phyloP scores from a whole-genome alignment of 2,113 vertebrate species.

The Synchiropus splendidus region DNA sequence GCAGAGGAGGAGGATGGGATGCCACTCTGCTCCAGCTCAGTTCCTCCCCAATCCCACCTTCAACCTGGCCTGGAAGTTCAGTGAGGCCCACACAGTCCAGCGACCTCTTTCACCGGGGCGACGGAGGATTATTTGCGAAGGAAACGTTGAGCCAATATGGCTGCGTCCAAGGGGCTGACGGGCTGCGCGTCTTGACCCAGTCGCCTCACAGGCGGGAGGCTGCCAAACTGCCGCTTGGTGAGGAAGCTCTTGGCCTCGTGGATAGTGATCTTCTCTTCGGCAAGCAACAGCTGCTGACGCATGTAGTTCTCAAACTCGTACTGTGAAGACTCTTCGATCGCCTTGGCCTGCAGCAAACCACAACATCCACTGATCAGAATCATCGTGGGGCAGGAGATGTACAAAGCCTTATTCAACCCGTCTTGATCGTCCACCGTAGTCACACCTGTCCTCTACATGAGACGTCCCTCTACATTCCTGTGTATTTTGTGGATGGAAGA shows the following conservation, averaged over 20 bases:
- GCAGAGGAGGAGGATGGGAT: no score
- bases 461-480: no score
- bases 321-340: conserved; percentile 91
- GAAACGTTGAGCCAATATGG: conserved; percentile 91
- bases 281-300: conserved; percentile 95
- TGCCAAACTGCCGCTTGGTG: conserved; percentile 84
- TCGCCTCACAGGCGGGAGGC: conserved; percentile 84
- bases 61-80: no score
- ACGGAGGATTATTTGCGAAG: conserved; percentile 53
- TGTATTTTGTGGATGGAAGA: no score
- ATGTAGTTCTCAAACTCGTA: conserved; percentile 99
- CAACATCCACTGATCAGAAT: no score
- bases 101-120: background rate
- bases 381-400: no score
- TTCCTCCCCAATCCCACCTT: no score
- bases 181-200: conserved; percentile 93
- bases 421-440: no score
- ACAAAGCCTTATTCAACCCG: no score
- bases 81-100: conserved; percentile 1
- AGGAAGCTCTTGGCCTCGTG: conserved; percentile 91
- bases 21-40: no score
- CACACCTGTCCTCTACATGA: no score
- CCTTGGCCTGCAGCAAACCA: conserved; percentile 72
- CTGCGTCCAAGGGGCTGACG: conserved; percentile 89
- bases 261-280: conserved; percentile 93